Evolutionary conservation across 2,888 invertebrate genomes (phyloP).

Genomic region (Hartigia nigra): DNA sequence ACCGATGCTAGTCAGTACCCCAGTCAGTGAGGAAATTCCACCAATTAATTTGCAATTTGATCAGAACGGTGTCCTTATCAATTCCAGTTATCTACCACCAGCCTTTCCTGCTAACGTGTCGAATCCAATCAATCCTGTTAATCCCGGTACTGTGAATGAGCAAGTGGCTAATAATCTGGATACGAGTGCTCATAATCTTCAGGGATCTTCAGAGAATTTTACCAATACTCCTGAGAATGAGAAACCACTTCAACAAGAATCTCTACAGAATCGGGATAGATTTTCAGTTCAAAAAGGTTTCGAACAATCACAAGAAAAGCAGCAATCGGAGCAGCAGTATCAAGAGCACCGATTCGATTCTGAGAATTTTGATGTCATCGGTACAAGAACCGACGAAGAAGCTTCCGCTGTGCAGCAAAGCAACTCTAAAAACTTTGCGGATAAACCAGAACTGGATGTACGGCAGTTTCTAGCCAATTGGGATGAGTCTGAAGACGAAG

Average conservation of each 20-base stretch:
- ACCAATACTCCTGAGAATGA: constrained; percentile 20
- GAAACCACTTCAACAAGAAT: constrained; percentile 20
- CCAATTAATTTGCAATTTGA: constrained; percentile 63
- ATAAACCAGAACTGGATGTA: constrained; percentile 61
- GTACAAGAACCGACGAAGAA: background rate
- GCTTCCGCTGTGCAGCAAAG: constrained; percentile 11
- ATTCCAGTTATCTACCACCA: constrained; percentile 51
- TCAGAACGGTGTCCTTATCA: constrained; percentile 60
- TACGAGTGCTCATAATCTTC: constrained; percentile 9
- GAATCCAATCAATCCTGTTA: background rate
- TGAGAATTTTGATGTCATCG: background rate
- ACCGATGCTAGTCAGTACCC: constrained; percentile 32
- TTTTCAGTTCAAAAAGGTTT: constrained; percentile 8
- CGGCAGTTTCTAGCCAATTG: constrained; percentile 63
- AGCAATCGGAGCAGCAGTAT: constrained; percentile 11
- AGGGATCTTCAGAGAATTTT: constrained; percentile 6
- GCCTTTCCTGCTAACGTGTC: constrained; percentile 13
- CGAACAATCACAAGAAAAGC: background rate
- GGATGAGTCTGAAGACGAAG: constrained; percentile 63
- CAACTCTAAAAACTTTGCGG: constrained; percentile 48
- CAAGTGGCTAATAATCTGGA: constrained; percentile 13
- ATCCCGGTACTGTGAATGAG: constrained; percentile 31
- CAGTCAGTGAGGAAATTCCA: constrained; percentile 34
- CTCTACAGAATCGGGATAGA: constrained; percentile 17
- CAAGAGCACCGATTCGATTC: constrained; percentile 19